phyloP scores from a whole-genome alignment of 2,888 invertebrate genomes.

The Troides oblongomaculatus region DNA sequence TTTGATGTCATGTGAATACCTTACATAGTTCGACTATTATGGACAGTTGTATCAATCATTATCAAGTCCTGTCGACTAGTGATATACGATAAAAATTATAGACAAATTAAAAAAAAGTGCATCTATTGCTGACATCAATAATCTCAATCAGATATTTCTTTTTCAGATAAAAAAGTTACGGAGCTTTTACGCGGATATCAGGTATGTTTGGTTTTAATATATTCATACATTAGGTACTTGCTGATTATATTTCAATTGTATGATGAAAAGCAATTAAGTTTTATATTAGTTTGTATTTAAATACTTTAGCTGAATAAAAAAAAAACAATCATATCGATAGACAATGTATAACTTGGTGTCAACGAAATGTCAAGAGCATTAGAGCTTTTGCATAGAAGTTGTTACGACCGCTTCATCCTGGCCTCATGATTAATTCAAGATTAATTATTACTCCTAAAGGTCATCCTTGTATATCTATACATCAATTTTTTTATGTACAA shows the following conservation, averaged over 20 bases:
- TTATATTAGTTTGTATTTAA: not conserved
- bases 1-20: no score
- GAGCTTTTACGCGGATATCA: slow-evolving; percentile 8
- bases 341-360: slow-evolving; percentile 6
- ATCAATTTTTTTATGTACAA: not conserved
- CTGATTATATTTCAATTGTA: not conserved
- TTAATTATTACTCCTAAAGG: slow-evolving; percentile 33
- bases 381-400: slow-evolving; percentile 29
- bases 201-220: slow-evolving; percentile 13
- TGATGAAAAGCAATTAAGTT: no score
- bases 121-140: not conserved
- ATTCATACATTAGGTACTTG: not conserved
- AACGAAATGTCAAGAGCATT: slow-evolving; percentile 37
- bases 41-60: no score
- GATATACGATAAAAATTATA: no score
- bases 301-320: no score
- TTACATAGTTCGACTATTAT: no score
- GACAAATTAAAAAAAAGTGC: no score
- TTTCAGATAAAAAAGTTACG: slow-evolving; percentile 22
- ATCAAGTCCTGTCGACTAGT: no score
- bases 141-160: not conserved
- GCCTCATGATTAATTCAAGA: slow-evolving; percentile 28
- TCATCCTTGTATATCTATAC: slow-evolving; percentile 16
- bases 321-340: not conserved
- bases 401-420: slow-evolving; percentile 26